Conservation (phyloP, 64 coral and sea anemone species). For the Montipora capricornis region DNA sequence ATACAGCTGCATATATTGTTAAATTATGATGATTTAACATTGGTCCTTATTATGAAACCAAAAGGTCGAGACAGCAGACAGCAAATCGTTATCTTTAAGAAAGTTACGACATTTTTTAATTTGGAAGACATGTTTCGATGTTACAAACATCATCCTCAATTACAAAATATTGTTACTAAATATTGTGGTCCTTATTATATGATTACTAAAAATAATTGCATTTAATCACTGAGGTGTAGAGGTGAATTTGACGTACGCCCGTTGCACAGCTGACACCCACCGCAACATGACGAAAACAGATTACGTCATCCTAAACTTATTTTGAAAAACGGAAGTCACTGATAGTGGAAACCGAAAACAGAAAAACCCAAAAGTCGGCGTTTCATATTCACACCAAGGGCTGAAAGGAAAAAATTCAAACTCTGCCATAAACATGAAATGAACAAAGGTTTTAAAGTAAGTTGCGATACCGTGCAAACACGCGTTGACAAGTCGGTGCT, state of each 20-base stretch:
- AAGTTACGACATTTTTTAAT: too few species aligned
- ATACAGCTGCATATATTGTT: too few species aligned
- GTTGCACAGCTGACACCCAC: neutral
- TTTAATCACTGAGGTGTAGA: too few species aligned
- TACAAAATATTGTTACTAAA: too few species aligned
- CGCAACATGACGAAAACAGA: neutral
- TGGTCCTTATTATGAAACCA: too few species aligned
- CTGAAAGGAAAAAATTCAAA: neutral
- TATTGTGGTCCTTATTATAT: too few species aligned
- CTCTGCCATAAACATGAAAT: neutral
- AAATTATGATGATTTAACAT: too few species aligned
- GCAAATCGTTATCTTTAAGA: too few species aligned
- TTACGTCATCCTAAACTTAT: conserved; percentile 41
- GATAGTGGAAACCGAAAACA: neutral
- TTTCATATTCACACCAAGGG: neutral
- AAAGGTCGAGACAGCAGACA: too few species aligned
- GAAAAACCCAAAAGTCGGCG: neutral
- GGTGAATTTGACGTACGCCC: neutral
- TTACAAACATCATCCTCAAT: too few species aligned
- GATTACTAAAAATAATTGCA: too few species aligned
- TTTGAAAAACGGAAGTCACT: conserved; percentile 26
- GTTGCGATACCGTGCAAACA: conserved; percentile 10
- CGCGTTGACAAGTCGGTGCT: conserved; percentile 7
- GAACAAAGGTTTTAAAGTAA: conserved; percentile 5
- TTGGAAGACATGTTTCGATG: too few species aligned